Evolutionary conservation across 2,797 vertebrate genomes (phyloP), one percentile per base, ranked within the genome.

Genomic region (Holocentrus rufus): DNA sequence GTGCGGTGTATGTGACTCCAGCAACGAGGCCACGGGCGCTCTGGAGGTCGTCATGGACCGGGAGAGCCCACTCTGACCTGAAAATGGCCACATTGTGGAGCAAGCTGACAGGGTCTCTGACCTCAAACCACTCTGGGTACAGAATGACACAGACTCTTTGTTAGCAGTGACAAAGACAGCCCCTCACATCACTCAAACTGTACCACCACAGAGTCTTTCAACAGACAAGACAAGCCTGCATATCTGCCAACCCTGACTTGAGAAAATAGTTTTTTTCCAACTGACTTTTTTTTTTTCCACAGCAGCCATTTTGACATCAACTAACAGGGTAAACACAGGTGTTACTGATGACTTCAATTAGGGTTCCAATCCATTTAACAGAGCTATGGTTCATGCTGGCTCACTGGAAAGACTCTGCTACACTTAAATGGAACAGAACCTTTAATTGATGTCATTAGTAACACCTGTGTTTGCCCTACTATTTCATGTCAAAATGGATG

Each of bases 111-210:
- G 63, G 69, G 81, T 71, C 69, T 91, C 93, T 75, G 95, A 97
- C 88, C 92, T 96, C 85, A 95, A 94, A 91, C 92, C 91, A 3
- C 94, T 92, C 87, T 94, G 94, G 93, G 89, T 87, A 0, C 94
- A 93, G 0, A 90, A 92, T 84, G 93, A 97, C 93, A 95, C 94
- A 89, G 93, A 80, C 93, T 92, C 75, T 94, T 97, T 94, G 95
- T 97, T 85, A 87, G 88, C 36, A 81, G 86, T 3, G 92, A 96
- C 86, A 93, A 73, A 72, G 93, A 93, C 82, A 86, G 57, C 88
- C 76, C 60, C 91, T 86, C 90, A 93, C 66, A 80, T 84, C 67
- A 90, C 93, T 49, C 93, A 91, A 67, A 83, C 92, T 54, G 79
- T 3, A 56, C 74, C 42, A 56, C 58, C 36, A 61, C 62, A 3